phyloP scores from a whole-genome alignment of 2,888 invertebrate species.

The Drosophila cyrtoloma region DNA sequence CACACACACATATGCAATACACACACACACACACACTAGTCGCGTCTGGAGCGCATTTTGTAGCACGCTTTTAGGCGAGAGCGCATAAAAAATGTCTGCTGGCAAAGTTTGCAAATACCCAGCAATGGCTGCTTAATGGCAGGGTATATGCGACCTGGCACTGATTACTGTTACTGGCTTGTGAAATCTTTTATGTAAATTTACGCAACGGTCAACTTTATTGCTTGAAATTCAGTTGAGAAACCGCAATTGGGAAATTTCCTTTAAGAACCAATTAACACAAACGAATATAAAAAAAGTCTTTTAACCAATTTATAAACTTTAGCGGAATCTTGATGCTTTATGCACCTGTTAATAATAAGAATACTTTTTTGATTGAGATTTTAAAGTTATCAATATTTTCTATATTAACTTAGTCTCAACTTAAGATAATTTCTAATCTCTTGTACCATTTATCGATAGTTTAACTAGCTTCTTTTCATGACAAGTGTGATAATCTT shows the following conservation, averaged over 20 bases:
- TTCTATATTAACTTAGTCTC: neutral
- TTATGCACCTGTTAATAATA: neutral
- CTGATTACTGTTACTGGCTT: neutral
- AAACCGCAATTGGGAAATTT: neutral
- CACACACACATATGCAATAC: conserved; percentile 8
- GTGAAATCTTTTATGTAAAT: neutral
- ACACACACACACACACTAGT: conserved; percentile 13
- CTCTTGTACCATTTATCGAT: rapidly evolving
- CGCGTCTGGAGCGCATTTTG: conserved; percentile 43
- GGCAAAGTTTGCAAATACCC: conserved; percentile 32
- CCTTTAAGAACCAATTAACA: neutral
- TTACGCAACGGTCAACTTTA: neutral
- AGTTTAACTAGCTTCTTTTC: neutral
- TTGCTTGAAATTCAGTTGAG: neutral
- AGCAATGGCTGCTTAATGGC: neutral
- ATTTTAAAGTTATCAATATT: neutral
- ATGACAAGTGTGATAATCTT: neutral
- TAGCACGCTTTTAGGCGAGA: conserved; percentile 56
- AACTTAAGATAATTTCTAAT: rapidly evolving
- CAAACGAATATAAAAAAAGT: neutral
- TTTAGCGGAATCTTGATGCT: neutral
- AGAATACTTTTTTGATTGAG: no score
- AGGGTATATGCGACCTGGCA: neutral
- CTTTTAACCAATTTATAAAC: neutral
- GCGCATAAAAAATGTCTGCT: conserved; percentile 62